Percentiles rank a stretch among this genome's conserved stretches.
Evolutionary conservation across 2,888 invertebrate species (phyloP).

Genomic region (Creontiades dilutus): DNA sequence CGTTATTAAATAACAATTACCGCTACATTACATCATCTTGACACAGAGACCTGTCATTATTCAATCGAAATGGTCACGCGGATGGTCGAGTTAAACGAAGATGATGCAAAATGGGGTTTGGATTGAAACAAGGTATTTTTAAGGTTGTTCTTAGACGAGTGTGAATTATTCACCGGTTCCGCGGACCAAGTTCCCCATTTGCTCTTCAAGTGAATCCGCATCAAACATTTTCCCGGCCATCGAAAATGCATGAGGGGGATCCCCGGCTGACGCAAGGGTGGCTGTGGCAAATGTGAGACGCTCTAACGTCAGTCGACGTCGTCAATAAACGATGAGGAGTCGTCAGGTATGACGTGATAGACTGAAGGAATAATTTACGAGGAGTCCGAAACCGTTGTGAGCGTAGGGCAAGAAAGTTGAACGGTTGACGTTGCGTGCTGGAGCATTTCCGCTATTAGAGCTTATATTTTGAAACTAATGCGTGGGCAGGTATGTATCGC

Average conservation of each 20-base stretch:
- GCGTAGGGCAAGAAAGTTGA: no score
- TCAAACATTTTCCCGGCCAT: neutral
- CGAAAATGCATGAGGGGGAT: neutral
- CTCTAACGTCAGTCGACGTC: neutral
- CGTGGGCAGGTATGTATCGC: no score
- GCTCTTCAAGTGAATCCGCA: neutral
- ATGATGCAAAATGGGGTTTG: neutral
- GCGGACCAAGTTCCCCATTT: neutral
- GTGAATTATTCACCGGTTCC: neutral
- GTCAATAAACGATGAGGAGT: neutral
- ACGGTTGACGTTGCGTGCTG: no score
- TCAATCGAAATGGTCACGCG: no score
- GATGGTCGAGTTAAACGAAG: neutral
- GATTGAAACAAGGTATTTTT: neutral
- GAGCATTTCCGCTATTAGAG: no score
- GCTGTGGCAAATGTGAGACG: constrained; percentile 3
- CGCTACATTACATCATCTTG: no score
- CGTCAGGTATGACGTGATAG: neutral
- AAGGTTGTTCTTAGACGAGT: neutral
- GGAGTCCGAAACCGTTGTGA: neutral
- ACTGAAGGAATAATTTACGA: constrained; percentile 1
- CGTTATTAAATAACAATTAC: no score
- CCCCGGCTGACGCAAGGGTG: neutral
- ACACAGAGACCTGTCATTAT: no score
- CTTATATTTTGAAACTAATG: no score